Base-by-base conservation (phyloP, 2,113 vertebrate genomes). In the Eidolon helvum region DNA sequence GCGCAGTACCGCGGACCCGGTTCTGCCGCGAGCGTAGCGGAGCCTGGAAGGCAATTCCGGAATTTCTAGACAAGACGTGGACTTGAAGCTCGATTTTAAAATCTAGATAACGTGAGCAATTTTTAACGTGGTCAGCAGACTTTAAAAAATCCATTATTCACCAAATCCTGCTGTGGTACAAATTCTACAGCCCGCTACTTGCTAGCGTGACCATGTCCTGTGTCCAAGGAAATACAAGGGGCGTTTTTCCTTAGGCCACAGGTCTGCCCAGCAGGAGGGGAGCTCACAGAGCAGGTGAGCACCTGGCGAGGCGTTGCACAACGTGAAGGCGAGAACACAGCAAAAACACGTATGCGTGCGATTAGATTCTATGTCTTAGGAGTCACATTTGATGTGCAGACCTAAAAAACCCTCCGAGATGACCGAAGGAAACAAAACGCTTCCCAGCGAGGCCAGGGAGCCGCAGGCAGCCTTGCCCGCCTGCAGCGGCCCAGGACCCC, bases 261-360 rank as follows among this genome's bases (percentile, higher is more conserved):
- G 1, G 6, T 14, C 5, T 0, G 1, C 0, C 0, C 0, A 50
- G 48, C 48, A 14, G 48, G 11, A 48, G 45, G 10, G 45, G 45
- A 1, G 45, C 45, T 48, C 45, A 45, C 43, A 45, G 0, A 4
- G 24, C 1, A 4, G 24, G 40, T 0, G 26, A 12, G 71, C 7
- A 30, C 33, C 63, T 11, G 63, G 33, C 22, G 33, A 35, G 82
- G 2, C 3, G 7, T 24, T 15, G 3, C 10, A 22, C 28, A 21
- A 19, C 9, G 57, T 21, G 11, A 24, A 14, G 65, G 66, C 24
- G 71, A 33, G 12, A 33, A 26, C n/a, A 66, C 11, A 48, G 53
- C 3, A 26, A n/a, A 11, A 19, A 30, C 2, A 11, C 4, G 12
- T 2, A 43, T 48, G 50, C n/a, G 21, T 33, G 79, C 0, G 12